Percentiles rank a stretch among this genome's conserved stretches.
Conservation (phyloP, 92 coral and sea anemone species). For the Hydrozoanthus gracilis region DNA sequence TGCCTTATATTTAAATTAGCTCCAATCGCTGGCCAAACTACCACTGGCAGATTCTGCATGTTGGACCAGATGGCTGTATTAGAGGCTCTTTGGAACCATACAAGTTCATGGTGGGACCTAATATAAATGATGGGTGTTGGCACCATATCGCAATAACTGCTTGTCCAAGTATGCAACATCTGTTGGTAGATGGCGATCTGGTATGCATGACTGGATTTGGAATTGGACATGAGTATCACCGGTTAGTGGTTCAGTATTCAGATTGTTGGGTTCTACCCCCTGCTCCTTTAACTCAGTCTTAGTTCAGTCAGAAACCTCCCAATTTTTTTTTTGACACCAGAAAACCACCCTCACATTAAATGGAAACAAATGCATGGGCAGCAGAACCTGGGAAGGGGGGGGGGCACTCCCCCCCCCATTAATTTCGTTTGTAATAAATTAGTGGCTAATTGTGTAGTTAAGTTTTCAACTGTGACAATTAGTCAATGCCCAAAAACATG, state of each 20-base stretch:
- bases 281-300: too few species aligned
- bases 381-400: too few species aligned
- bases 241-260: slow-evolving; percentile 47
- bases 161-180: slow-evolving; percentile 66
- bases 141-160: slow-evolving; percentile 87
- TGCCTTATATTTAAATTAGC: slow-evolving; percentile 15
- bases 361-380: too few species aligned
- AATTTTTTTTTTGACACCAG: too few species aligned
- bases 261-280: too few species aligned
- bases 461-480: too few species aligned
- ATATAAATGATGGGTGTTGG: slow-evolving; percentile 70
- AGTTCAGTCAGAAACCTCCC: too few species aligned
- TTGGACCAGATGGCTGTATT: slow-evolving; percentile 88
- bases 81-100: slow-evolving; percentile 89
- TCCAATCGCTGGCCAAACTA: slow-evolving; percentile 80
- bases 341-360: too few species aligned
- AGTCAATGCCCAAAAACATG: too few species aligned
- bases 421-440: too few species aligned
- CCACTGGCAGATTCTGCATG: slow-evolving; percentile 88
- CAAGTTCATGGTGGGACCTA: slow-evolving; percentile 87
- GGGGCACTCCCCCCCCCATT: too few species aligned
- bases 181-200: slow-evolving; percentile 77
- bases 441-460: too few species aligned
- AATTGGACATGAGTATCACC: slow-evolving; percentile 83
- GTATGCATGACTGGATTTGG: slow-evolving; percentile 79